A percentile compares a stretch with the other conserved stretches of the same genome.
phyloP scores from a whole-genome alignment of 2,113 vertebrate genomes.

The Ceyx margarethae region DNA sequence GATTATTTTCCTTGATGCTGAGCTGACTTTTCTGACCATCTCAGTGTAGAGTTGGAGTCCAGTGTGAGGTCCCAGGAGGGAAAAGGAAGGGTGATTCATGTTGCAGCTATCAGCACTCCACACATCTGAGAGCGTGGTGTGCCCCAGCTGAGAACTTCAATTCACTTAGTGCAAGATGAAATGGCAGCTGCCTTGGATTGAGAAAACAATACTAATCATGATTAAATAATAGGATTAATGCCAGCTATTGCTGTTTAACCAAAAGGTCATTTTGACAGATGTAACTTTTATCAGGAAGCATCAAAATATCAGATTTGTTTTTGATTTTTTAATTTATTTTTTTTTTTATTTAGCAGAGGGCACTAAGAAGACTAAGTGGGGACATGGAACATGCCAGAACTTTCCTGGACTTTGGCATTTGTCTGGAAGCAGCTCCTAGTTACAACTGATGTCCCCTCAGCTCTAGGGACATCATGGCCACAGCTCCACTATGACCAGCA shows the following conservation, averaged over 20 bases:
- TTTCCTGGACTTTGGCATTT: neutral
- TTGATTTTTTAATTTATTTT: too few relatives aligned
- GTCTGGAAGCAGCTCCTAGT: neutral
- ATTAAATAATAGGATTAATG: conserved; percentile 57
- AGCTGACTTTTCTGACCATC: conserved; percentile 23
- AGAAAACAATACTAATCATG: neutral
- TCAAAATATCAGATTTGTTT: neutral
- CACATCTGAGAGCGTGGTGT: neutral
- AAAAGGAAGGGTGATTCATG: neutral
- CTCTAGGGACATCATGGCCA: accelerated
- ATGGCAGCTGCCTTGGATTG: conserved; percentile 40
- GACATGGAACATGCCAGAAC: neutral
- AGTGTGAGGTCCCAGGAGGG: conserved; percentile 1
- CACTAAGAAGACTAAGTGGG: neutral
- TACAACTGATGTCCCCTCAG: neutral
- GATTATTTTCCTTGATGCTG: conserved; percentile 12
- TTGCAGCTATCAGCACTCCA: conserved; percentile 5
- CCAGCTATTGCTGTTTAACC: conserved; percentile 36
- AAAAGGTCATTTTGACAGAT: conserved; percentile 50
- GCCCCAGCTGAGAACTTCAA: conserved; percentile 59
- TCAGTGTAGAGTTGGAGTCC: neutral
- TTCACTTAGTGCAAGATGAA: conserved; percentile 61
- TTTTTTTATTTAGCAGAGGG: neutral
- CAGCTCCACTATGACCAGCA: neutral
- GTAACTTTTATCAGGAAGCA: conserved; percentile 23